These are phyloP conservation scores for Lepidothrix coronata DNA, from an alignment of 2,113 vertebrate genomes.

Conservation along the genomic window DNA sequence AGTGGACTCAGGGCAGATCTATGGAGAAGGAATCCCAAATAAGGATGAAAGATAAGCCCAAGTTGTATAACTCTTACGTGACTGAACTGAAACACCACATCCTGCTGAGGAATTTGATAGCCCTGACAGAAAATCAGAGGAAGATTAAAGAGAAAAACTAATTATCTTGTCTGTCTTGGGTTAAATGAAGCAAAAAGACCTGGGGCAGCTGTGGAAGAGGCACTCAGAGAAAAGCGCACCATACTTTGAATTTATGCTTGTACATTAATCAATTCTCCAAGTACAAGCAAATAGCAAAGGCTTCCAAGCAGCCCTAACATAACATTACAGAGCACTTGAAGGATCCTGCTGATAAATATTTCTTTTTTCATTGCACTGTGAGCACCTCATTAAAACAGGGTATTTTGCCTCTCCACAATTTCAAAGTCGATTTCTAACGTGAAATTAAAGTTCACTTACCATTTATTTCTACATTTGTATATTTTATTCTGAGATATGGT, in stretches of 20 bases:
- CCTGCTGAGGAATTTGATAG: not conserved
- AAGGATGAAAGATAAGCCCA: not conserved
- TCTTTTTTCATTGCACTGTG: not conserved
- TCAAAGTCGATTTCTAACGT: not conserved
- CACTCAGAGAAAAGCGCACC: not conserved
- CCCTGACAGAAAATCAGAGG: not conserved
- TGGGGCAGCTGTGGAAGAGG: not conserved
- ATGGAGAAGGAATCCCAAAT: not conserved
- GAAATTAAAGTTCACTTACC: not conserved
- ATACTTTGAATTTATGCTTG: not conserved
- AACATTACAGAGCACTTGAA: not conserved
- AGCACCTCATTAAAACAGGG: accelerated
- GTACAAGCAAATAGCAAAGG: not conserved
- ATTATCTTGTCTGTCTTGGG: not conserved
- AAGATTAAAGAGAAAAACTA: not conserved
- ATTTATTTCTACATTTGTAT: not conserved
- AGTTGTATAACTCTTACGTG: not conserved
- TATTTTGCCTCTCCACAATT: not conserved
- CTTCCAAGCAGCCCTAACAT: not conserved
- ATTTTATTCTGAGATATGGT: not conserved
- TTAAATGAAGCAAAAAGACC: not conserved
- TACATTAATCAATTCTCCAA: not conserved
- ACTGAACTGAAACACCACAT: not conserved
- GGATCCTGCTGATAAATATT: not conserved
- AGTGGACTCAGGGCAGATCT: not conserved